Percentiles rank a stretch among this genome's conserved stretches.
Conservation (phyloP, 2,113 vertebrate species). For the Marmota monax region DNA sequence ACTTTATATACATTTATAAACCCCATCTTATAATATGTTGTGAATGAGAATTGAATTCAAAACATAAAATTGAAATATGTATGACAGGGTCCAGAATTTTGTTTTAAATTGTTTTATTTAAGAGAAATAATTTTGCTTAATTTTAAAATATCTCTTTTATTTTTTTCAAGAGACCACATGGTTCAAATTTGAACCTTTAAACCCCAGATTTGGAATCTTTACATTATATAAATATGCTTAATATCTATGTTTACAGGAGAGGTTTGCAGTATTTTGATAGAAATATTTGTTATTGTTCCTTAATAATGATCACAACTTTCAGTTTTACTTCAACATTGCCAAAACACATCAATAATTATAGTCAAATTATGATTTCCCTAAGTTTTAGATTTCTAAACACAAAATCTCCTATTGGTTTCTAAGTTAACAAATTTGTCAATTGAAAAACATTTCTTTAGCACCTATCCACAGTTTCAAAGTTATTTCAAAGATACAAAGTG, state of each 20-base stretch:
- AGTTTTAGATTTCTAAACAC: neutral
- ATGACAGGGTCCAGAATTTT: neutral
- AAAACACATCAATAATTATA: neutral
- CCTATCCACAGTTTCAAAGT: neutral
- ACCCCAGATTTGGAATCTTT: neutral
- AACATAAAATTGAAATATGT: neutral
- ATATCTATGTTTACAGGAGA: neutral
- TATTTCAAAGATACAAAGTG: neutral
- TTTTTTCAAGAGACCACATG: neutral
- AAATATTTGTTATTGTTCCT: neutral
- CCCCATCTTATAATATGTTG: neutral
- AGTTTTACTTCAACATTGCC: neutral
- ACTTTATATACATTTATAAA: neutral
- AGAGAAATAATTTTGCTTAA: neutral
- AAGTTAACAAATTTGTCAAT: neutral
- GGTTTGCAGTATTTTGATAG: neutral
- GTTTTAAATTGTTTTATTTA: neutral
- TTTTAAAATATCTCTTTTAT: neutral
- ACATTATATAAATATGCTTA: neutral
- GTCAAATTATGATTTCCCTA: neutral
- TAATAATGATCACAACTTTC: neutral
- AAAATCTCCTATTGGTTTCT: neutral
- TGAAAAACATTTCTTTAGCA: neutral
- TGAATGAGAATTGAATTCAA: neutral
- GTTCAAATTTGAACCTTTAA: neutral